Conservation (phyloP, 1,140 invertebrate species). For the Bombus confusus region DNA sequence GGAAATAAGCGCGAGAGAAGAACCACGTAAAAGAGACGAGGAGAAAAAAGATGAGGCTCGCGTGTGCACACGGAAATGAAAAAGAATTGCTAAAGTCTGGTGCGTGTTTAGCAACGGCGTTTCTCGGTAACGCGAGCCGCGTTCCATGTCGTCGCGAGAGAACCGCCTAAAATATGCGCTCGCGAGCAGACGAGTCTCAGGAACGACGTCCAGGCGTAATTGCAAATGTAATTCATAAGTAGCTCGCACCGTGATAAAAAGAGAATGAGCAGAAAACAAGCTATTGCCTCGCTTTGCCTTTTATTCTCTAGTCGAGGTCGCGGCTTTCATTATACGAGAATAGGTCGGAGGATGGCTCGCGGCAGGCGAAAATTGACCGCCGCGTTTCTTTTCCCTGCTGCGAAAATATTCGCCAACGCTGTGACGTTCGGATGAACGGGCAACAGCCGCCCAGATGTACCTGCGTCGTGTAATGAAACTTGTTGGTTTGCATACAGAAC, state of each 20-base stretch:
- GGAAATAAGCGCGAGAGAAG: not conserved
- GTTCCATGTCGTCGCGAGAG: constrained; percentile 18
- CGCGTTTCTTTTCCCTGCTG: not conserved
- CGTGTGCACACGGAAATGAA: constrained; percentile 42
- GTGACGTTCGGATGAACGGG: not conserved
- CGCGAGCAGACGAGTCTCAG: constrained; percentile 1
- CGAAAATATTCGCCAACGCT: not conserved
- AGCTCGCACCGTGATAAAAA: constrained; percentile 25
- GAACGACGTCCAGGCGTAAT: constrained; percentile 58
- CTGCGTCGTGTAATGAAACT: not conserved
- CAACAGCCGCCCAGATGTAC: too few species aligned
- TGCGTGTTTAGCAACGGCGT: constrained; percentile 51
- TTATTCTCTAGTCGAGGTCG: constrained; percentile 56
- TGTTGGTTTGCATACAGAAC: not conserved
- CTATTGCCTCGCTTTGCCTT: constrained; percentile 51
- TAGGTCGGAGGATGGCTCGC: not conserved
- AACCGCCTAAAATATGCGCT: constrained; percentile 53
- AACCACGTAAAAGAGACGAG: not conserved
- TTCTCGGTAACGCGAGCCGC: constrained; percentile 45
- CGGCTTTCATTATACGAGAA: not conserved
- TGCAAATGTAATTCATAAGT: constrained; percentile 74
- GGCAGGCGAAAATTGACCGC: not conserved
- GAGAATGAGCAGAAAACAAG: not conserved
- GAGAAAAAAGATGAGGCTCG: not conserved
- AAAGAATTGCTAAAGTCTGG: constrained; percentile 52